Percentiles rank a stretch among this genome's conserved stretches.
Evolutionary conservation across 2,113 vertebrate genomes (phyloP).

Genomic region (Mionectes macconnelli): DNA sequence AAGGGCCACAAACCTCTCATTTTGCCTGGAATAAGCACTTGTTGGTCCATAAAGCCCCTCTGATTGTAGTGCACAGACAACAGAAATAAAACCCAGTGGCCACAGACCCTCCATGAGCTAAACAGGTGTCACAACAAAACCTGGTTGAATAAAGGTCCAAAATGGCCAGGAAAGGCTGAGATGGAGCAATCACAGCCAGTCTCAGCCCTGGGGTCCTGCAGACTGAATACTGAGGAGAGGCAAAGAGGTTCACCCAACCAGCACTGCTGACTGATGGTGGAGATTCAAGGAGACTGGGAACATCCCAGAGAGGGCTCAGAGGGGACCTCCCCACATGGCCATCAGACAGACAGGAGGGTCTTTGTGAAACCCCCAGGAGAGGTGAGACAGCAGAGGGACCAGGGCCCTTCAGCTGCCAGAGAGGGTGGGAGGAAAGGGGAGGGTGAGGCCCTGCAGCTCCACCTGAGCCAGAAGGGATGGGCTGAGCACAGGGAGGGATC

Average conservation of each 20-base stretch:
- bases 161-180: background rate
- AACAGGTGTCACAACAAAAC: background rate
- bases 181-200: background rate
- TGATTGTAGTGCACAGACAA: background rate
- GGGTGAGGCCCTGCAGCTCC: background rate
- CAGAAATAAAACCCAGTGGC: background rate
- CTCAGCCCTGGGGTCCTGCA: background rate
- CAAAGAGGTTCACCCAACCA: background rate
- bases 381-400: background rate
- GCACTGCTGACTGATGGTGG: background rate
- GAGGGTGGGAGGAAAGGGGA: background rate
- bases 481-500: background rate
- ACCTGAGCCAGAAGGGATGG: background rate
- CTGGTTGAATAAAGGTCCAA: background rate
- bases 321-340: accelerated
- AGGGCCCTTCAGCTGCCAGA: background rate
- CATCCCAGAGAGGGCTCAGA: background rate
- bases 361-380: background rate
- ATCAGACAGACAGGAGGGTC: background rate
- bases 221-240: background rate
- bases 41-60: background rate
- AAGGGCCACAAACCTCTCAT: background rate
- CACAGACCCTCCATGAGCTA: background rate
- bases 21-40: background rate
- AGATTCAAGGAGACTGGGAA: background rate